Conservation (phyloP, 1,140 invertebrate species). For the Galendromus occidentalis region DNA sequence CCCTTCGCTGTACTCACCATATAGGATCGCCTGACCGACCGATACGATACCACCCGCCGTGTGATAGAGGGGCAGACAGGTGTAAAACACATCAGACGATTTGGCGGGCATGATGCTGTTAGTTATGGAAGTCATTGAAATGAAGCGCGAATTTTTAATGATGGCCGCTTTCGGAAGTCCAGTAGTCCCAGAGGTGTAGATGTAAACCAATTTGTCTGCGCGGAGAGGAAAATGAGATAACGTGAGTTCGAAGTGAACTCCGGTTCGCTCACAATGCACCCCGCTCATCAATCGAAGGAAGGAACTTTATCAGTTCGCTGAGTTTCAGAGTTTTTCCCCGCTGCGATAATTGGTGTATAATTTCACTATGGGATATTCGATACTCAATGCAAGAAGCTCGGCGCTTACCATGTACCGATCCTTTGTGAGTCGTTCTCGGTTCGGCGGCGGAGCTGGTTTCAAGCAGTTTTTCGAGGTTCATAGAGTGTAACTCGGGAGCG, state of each 20-base stretch:
- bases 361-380: neutral
- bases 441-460: neutral
- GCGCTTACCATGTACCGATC: neutral
- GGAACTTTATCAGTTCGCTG: too few relatives aligned
- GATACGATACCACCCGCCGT: conserved; percentile 72
- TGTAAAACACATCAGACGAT: conserved; percentile 56
- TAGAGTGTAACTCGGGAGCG: neutral
- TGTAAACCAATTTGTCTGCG: conserved; percentile 37
- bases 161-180: conserved; percentile 76
- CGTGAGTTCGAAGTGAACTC: too few relatives aligned
- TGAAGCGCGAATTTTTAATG: conserved; percentile 50
- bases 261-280: too few relatives aligned
- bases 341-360: too few relatives aligned
- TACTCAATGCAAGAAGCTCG: neutral
- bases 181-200: conserved; percentile 80
- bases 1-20: conserved; percentile 38
- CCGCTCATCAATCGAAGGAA: too few relatives aligned
- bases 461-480: neutral
- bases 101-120: conserved; percentile 32
- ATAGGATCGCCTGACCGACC: conserved; percentile 54
- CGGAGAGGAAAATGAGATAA: too few relatives aligned
- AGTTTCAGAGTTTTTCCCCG: too few relatives aligned
- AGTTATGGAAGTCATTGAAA: conserved; percentile 14
- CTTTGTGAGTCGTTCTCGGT: neutral
- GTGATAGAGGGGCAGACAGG: conserved; percentile 78